A percentile compares a stretch with the other conserved stretches of the same genome.
Evolutionary conservation across 2,113 vertebrate species (phyloP).

Genomic region (Anolis sagrei): DNA sequence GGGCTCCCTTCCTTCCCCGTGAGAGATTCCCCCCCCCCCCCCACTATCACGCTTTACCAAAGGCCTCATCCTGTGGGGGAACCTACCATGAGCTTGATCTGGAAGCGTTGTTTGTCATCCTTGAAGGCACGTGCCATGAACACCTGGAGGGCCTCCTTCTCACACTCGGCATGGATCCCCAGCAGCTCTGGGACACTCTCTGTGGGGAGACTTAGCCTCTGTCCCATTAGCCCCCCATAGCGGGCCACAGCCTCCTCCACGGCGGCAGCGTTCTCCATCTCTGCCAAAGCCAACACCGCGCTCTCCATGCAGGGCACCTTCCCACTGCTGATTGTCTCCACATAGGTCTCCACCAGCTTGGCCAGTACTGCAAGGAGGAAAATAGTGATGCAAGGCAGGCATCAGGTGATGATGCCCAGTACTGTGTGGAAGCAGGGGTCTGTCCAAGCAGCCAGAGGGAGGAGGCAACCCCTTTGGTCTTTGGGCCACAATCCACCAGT

Average conservation of each 20-base stretch:
- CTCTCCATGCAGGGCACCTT: slow-evolving; percentile 67
- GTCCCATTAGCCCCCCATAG: slow-evolving; percentile 42
- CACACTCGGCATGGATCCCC: slow-evolving; percentile 26
- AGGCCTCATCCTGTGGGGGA: neutral
- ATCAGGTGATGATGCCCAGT: no score
- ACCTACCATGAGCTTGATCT: slow-evolving; percentile 49
- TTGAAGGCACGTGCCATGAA: slow-evolving; percentile 62
- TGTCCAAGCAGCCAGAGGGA: no score
- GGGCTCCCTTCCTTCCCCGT: no score
- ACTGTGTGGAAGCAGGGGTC: no score
- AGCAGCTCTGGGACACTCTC: slow-evolving; percentile 42
- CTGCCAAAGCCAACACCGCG: slow-evolving; percentile 40
- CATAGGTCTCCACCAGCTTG: slow-evolving; percentile 48
- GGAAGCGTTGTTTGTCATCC: slow-evolving; percentile 44
- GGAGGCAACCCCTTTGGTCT: no score
- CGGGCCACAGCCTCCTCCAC: slow-evolving; percentile 24
- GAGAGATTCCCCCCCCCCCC: no score
- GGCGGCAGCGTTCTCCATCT: slow-evolving; percentile 60
- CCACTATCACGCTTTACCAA: no score
- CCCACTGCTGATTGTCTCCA: slow-evolving; percentile 61
- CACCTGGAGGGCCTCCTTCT: slow-evolving; percentile 35
- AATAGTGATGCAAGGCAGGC: no score
- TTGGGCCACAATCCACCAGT: no score
- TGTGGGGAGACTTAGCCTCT: slow-evolving; percentile 25
- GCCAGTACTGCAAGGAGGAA: slow-evolving; percentile 47